Percentiles rank a stretch among this genome's conserved stretches.
Evolutionary conservation across 1,140 invertebrate species (phyloP).

Genomic region (Drosophila ficusphila): DNA sequence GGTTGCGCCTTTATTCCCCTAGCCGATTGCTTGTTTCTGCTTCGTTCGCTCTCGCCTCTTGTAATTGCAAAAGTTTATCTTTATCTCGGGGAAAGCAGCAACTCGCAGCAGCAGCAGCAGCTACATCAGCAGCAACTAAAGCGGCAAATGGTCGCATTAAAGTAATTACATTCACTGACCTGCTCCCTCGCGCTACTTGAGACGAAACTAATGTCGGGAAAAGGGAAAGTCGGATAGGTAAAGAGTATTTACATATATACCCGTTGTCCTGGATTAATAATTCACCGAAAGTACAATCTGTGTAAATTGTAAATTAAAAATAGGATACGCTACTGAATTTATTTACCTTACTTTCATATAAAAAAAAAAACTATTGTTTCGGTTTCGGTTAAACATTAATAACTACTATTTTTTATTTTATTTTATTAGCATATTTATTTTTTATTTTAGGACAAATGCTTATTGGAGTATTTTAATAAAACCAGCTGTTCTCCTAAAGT

Average conservation of each 20-base stretch:
- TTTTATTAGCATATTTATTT: too few relatives aligned
- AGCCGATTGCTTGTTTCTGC: slow-evolving; percentile 52
- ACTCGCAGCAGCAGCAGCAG: slow-evolving; percentile 41
- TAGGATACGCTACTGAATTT: too few relatives aligned
- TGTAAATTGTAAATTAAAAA: too few relatives aligned
- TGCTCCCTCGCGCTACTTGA: slow-evolving; percentile 15
- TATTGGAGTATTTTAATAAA: too few relatives aligned
- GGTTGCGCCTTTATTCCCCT: slow-evolving; percentile 49
- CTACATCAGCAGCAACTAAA: slow-evolving; percentile 46
- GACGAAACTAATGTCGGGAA: slow-evolving; percentile 1
- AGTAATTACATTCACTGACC: slow-evolving; percentile 75
- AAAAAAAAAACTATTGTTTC: too few relatives aligned
- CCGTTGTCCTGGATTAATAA: neutral
- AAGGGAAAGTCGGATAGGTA: neutral
- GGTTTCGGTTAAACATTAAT: too few relatives aligned
- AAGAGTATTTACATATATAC: neutral
- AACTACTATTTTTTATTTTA: too few relatives aligned
- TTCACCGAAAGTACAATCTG: too few relatives aligned
- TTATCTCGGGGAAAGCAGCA: slow-evolving; percentile 70
- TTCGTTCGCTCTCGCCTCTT: slow-evolving; percentile 60
- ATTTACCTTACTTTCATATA: too few relatives aligned
- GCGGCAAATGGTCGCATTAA: slow-evolving; percentile 80
- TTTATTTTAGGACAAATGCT: too few relatives aligned
- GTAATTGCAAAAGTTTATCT: slow-evolving; percentile 83
- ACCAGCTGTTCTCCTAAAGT: too few relatives aligned